These are phyloP conservation scores for Drosophila phalerata DNA, from an alignment of 2,888 invertebrate genomes.

Conservation along the genomic window DNA sequence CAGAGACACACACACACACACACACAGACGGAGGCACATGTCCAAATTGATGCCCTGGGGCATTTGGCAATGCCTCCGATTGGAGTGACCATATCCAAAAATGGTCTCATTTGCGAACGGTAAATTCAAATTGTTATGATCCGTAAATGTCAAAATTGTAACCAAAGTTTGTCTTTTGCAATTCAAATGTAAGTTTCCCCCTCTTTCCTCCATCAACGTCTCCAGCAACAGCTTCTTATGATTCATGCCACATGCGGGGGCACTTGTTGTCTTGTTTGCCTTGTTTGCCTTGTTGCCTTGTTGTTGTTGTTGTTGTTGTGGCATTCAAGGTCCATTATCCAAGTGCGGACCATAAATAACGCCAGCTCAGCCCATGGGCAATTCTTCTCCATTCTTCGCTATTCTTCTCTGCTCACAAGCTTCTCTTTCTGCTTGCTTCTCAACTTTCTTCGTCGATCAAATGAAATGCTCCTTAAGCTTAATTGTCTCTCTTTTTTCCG, in stretches of 20 bases:
- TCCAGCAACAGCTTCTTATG: constrained; percentile 16
- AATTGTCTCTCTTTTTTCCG: constrained; percentile 65
- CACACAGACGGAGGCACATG: constrained; percentile 69
- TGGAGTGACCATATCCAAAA: constrained; percentile 60
- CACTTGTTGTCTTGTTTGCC: constrained; percentile 45
- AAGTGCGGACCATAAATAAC: constrained; percentile 56
- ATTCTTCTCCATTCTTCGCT: constrained; percentile 11
- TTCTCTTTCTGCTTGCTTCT: constrained; percentile 25
- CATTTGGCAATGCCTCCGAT: constrained; percentile 51
- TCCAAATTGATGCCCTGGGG: constrained; percentile 85
- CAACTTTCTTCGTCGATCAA: constrained; percentile 72
- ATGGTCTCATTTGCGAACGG: constrained; percentile 77
- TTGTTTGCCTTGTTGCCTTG: too few relatives aligned
- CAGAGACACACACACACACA: constrained; percentile 3
- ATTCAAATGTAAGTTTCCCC: constrained; percentile 47
- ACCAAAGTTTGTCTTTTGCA: constrained; percentile 52
- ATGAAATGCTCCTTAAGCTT: constrained; percentile 81
- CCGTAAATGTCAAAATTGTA: constrained; percentile 85
- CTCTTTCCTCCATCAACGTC: not conserved
- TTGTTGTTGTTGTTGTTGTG: constrained; percentile 46
- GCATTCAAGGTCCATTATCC: constrained; percentile 64
- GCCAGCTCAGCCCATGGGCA: constrained; percentile 35
- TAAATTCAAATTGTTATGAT: constrained; percentile 85
- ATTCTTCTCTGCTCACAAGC: constrained; percentile 8
- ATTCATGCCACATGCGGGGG: constrained; percentile 39